Conservation (phyloP, 37 sponge, comb jelly and placozoan genomes). For the Aphrocallistes beatrix region DNA sequence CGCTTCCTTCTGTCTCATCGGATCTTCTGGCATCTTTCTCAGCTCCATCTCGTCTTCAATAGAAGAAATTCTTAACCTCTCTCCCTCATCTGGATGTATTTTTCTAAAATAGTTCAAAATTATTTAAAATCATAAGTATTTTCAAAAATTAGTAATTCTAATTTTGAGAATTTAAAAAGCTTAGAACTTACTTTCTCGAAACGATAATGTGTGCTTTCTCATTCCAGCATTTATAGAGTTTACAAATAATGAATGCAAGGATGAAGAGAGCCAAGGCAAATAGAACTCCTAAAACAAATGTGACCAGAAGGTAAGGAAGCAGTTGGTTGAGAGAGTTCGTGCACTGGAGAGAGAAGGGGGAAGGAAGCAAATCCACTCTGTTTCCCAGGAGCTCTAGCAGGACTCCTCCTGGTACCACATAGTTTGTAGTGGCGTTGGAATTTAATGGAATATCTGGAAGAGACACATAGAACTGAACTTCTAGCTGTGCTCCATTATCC, state of each 20-base stretch:
- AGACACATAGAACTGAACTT: background rate
- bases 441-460: background rate
- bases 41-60: background rate
- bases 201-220: background rate
- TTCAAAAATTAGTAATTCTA: no score
- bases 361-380: background rate
- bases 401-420: conserved; percentile 1
- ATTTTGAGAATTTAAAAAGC: no score
- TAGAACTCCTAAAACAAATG: background rate
- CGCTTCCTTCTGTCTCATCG: background rate
- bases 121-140: background rate
- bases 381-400: background rate
- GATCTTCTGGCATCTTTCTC: background rate
- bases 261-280: background rate
- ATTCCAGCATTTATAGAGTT: background rate
- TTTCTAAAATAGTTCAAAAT: background rate
- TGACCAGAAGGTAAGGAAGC: background rate
- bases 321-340: background rate
- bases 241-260: background rate
- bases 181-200: background rate
- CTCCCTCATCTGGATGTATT: background rate
- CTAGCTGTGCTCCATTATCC: background rate
- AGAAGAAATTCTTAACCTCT: background rate
- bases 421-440: background rate
- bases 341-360: background rate